Base-by-base conservation (phyloP, 2,888 invertebrate species). In the Tiliacea aurago region DNA sequence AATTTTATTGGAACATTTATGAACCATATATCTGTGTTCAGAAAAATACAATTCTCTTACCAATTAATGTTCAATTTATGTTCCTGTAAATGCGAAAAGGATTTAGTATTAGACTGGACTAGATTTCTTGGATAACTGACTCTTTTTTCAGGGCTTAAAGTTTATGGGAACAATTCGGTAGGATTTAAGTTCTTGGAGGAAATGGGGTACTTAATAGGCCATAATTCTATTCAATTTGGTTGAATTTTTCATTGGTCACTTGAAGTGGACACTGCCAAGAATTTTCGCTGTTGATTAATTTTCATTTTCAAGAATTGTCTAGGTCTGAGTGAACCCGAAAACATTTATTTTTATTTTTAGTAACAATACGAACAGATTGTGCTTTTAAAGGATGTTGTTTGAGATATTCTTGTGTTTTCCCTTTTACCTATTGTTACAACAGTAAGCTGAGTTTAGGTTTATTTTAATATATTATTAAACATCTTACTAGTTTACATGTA, bases 21-120 rank as follows among this genome's bases (percentile, higher is more conserved):
- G 58, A 70, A 68, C 41, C 55, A n/a, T 59, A 62, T 71, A 67
- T 73, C 59, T 69, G 71, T 72, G 72, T 65, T 51, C 33, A 55
- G 51, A 64, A 72, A 73, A 79, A 70, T 80, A 65, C 80, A 70
- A 80, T 81, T 81, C 65, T 59, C 49, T 47, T 63, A 65, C 62
- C n/a, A n/a, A n/a, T n/a, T n/a, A n/a, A n/a, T n/a, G n/a, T n/a
- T n/a, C n/a, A 74, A 84, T 84, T 82, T 80, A 84, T 74, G 80
- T 70, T 55, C 59, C 18, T 55, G 23, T 74, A 61, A 73, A 81
- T 62, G 61, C 53, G 1, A 64, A 56, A 61, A 69, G 73, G 59
- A 71, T 81, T 81, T 75, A 75, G 62, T 55, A 78, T 62, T 63
- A 62, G 49, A 66, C 66, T 56, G 62, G 47, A 79, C 70, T 67